phyloP scores from a whole-genome alignment of 2,888 invertebrate species.

The Diploptera punctata region DNA sequence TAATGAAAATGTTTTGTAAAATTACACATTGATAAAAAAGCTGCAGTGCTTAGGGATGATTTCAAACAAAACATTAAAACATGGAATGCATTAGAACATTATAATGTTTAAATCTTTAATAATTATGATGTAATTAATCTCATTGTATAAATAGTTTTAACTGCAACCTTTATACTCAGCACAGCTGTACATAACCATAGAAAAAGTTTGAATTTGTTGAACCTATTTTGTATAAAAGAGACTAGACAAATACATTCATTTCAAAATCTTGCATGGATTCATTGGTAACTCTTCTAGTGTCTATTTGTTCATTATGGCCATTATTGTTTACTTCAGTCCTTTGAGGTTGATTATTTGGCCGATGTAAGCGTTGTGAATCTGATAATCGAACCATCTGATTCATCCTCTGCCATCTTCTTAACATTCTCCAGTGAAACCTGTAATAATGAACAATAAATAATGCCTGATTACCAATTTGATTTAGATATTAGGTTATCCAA shows the following conservation, averaged over 20 bases:
- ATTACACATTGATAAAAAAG: neutral
- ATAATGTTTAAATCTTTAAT: no score
- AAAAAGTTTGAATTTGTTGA: no score
- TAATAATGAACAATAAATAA: neutral
- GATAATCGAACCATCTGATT: slow-evolving; percentile 46
- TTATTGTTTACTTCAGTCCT: slow-evolving; percentile 14
- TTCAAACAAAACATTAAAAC: no score
- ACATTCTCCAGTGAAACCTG: slow-evolving; percentile 52
- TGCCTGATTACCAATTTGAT: no score
- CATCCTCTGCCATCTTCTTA: slow-evolving; percentile 49
- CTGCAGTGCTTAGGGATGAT: slow-evolving; percentile 8
- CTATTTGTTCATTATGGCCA: neutral
- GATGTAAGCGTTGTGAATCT: neutral
- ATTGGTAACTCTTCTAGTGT: neutral
- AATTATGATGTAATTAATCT: no score
- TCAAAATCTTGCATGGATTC: neutral
- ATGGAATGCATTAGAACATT: no score
- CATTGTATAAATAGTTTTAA: no score
- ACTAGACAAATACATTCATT: slow-evolving; percentile 26
- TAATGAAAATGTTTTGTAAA: neutral
- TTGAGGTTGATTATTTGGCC: neutral
- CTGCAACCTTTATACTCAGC: no score
- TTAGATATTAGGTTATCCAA: no score
- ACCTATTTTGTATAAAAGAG: neutral
- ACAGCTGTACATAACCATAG: no score